These are phyloP conservation scores for Gymnorhina tibicen DNA, from an alignment of 2,113 vertebrate genomes.

Conservation along the genomic window DNA sequence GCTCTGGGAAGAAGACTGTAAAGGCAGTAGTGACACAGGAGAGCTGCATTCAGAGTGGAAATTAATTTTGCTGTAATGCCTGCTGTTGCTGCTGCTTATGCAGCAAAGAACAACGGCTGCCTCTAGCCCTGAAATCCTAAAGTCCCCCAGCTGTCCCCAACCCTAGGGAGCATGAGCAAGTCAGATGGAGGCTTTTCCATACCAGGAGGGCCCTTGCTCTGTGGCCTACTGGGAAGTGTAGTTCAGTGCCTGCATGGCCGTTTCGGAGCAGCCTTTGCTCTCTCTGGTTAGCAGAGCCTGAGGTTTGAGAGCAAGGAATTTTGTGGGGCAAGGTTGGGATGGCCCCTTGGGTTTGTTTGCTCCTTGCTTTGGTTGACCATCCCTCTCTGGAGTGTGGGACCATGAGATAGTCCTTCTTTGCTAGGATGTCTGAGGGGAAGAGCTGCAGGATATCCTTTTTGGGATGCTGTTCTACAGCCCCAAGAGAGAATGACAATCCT, in stretches of 20 bases:
- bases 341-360: neutral
- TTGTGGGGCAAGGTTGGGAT: neutral
- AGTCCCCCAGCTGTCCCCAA: neutral
- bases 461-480: neutral
- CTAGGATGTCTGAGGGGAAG: neutral
- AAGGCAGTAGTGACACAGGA: neutral
- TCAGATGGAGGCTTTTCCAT: neutral
- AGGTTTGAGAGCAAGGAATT: neutral
- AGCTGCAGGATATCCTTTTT: neutral
- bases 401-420: neutral
- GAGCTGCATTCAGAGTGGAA: neutral
- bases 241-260: neutral
- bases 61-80: neutral
- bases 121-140: neutral
- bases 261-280: neutral
- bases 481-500: neutral
- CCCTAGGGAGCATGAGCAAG: neutral
- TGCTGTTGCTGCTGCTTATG: neutral
- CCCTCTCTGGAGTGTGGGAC: neutral
- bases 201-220: neutral
- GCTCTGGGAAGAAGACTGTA: neutral
- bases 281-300: neutral
- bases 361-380: neutral
- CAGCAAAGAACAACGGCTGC: neutral
- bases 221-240: constrained; percentile 40